Base-by-base conservation (phyloP, 2,113 vertebrate species). In the Cheilinus undulatus region DNA sequence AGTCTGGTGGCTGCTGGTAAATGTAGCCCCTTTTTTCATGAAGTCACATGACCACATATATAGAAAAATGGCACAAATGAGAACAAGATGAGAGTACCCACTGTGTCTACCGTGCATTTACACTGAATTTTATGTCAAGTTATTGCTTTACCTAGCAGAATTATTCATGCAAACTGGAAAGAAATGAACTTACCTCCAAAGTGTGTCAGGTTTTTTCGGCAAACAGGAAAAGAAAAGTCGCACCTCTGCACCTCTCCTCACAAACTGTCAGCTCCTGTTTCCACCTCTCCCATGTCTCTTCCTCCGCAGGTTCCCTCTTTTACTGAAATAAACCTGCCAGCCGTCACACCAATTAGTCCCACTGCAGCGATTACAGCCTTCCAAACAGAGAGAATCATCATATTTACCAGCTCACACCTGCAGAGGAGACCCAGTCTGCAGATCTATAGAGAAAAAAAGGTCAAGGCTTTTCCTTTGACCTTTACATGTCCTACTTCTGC, bases 261-360 rank as follows among this genome's bases (percentile, higher is more conserved):
- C 38, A 62, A 49, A 38, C 36, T 13, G 3, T 20, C 49, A 42
- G 49, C 34, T 11, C 43, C 27, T 30, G 12, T 45, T 20, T 26
- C 17, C 32, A 34, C 32, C 32, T 34, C 32, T 11, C 32, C 10
- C 8, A 28, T 23, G 17, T 2, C 36, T 64, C 66, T 75, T 80
- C 76, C 75, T 53, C 30, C 85, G 67, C 75, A 78, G 34, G 15
- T 85, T 70, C 6, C 52, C 36, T 62, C 9, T 69, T 79, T 88
- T 89, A 88, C 86, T 77, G 78, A 70, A 34, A 84, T 85, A 85
- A 85, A 88, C 51, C 69, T 85, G 76, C 68, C 80, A 60, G 32
- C 66, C 40, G 51, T 30, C 46, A 17, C 6, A 23, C 20, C n/a
- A 45, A 3, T 64, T 30, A 48, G n/a, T 86, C 80, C 74, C 82